A percentile compares a stretch with the other conserved stretches of the same genome.
These are phyloP conservation scores for Erebia epiphron DNA, from an alignment of 2,888 invertebrate species.

Conservation along the genomic window DNA sequence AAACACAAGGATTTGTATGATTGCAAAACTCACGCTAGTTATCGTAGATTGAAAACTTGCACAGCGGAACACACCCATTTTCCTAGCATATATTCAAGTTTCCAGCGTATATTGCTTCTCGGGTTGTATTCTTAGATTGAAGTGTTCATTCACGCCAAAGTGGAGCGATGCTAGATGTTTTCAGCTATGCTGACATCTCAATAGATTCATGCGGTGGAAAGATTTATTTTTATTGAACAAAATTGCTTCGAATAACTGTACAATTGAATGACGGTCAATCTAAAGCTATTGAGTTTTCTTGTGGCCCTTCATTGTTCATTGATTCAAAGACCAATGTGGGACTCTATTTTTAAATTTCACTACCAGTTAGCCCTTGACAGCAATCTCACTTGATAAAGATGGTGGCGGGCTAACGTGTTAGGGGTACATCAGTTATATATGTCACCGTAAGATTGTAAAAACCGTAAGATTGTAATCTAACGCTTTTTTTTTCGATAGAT, in stretches of 20 bases:
- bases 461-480: no score
- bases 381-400: no score
- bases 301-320: neutral
- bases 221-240: slow-evolving; percentile 28
- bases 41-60: slow-evolving; percentile 24
- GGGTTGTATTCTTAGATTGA: slow-evolving; percentile 34
- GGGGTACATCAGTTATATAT: no score
- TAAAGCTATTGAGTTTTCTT: slow-evolving; percentile 10
- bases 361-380: no score
- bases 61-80: slow-evolving; percentile 15
- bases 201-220: slow-evolving; percentile 23
- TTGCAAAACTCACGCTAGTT: slow-evolving; percentile 12
- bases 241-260: slow-evolving; percentile 5
- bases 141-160: slow-evolving; percentile 36
- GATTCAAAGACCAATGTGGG: neutral
- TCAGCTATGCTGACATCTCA: slow-evolving; percentile 30
- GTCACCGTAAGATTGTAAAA: no score
- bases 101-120: slow-evolving; percentile 33
- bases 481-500: no score
- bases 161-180: slow-evolving; percentile 33
- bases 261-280: neutral
- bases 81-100: slow-evolving; percentile 29
- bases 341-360: no score
- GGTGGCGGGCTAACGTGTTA: no score
- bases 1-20: slow-evolving; percentile 10